Evolutionary conservation across 2,113 vertebrate species (phyloP).

Genomic region (Tychaedon coryphoeus): DNA sequence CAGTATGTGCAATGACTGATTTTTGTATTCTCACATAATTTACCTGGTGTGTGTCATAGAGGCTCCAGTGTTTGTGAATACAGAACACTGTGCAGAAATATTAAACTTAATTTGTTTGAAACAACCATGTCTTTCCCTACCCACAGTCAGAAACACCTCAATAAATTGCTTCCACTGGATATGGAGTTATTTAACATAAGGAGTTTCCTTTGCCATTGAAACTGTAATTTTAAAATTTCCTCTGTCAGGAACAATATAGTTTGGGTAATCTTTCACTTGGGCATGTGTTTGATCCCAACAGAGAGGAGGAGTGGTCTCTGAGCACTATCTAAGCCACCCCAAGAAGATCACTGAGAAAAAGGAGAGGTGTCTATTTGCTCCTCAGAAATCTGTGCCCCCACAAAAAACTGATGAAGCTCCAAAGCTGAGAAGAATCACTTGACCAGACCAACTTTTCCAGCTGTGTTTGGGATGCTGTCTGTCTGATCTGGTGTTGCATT

Average conservation of each 20-base stretch:
- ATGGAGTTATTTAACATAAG: not conserved
- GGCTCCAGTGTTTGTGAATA: conserved; percentile 79
- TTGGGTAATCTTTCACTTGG: not conserved
- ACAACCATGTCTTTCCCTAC: not conserved
- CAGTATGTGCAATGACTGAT: conserved; percentile 69
- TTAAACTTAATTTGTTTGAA: conserved; percentile 76
- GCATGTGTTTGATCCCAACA: not conserved
- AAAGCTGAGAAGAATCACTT: not conserved
- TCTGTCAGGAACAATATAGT: not conserved
- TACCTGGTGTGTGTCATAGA: conserved; percentile 73
- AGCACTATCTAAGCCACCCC: not conserved
- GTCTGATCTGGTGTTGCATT: not conserved
- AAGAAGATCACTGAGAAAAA: not conserved
- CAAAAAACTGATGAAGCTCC: not conserved
- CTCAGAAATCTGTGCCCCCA: not conserved
- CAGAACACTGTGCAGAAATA: conserved; percentile 71
- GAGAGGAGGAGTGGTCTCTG: not conserved
- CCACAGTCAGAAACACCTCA: not conserved
- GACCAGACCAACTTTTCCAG: not conserved
- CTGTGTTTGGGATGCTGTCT: not conserved
- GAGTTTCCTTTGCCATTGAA: not conserved
- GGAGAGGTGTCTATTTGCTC: not conserved
- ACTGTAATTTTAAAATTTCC: not conserved
- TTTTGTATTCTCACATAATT: conserved; percentile 76
- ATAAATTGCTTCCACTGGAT: not conserved